These are phyloP conservation scores for Tachina fera DNA, from an alignment of 2,888 invertebrate species.

Conservation along the genomic window DNA sequence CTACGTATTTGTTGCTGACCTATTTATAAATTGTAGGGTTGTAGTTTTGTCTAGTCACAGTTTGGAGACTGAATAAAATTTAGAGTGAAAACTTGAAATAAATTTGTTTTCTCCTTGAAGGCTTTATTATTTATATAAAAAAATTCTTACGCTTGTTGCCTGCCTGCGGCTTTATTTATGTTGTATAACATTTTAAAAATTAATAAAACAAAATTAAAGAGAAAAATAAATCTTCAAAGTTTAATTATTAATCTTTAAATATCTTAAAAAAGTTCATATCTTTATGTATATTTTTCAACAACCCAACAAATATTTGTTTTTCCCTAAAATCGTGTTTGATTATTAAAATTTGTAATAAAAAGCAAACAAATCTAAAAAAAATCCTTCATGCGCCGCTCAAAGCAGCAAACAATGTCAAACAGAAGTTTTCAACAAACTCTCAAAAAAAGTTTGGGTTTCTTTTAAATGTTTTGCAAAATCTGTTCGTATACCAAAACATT, in stretches of 20 bases:
- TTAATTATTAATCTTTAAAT: neutral
- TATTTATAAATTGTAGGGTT: too few relatives aligned
- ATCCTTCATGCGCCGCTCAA: neutral
- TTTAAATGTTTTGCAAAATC: constrained; percentile 27
- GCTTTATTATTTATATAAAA: too few relatives aligned
- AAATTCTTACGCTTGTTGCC: neutral
- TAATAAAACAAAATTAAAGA: neutral
- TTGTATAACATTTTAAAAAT: neutral
- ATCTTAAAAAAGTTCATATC: neutral
- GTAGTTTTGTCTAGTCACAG: too few relatives aligned
- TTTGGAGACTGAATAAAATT: too few relatives aligned
- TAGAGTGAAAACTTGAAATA: too few relatives aligned
- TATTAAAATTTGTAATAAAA: constrained; percentile 42
- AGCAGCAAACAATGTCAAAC: constrained; percentile 3
- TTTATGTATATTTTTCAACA: neutral
- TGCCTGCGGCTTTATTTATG: neutral
- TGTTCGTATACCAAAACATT: constrained; percentile 15
- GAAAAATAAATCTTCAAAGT: neutral
- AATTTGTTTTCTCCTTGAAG: too few relatives aligned
- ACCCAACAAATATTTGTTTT: constrained; percentile 9
- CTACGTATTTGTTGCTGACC: too few relatives aligned
- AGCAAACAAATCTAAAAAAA: constrained; percentile 6
- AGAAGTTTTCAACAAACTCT: neutral
- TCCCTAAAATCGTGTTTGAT: constrained; percentile 45
- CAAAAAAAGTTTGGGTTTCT: neutral